Evolutionary conservation across 2,113 vertebrate species (phyloP), one percentile per base, ranked within the genome.

Genomic region (Galeopterus variegatus): DNA sequence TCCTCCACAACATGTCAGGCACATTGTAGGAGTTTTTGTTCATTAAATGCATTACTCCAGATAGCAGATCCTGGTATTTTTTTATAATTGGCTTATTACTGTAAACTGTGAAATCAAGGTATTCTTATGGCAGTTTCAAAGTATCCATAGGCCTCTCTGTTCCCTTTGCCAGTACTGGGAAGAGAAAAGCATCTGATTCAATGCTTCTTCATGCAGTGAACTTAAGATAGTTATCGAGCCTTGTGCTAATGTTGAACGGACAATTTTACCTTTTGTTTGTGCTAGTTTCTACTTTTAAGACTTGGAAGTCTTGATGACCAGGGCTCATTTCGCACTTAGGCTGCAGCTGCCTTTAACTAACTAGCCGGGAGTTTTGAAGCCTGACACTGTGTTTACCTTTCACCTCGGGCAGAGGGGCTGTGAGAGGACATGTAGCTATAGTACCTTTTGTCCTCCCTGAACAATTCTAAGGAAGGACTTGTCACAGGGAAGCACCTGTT

Each of bases 31-130:
- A 54, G 50, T 13, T 79, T 93, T 93, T 93, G 52, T 72, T 93
- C 73, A 48, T 36, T 60, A 56, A 90, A 19, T 24, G 11, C 6
- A 33, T 90, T 11, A 41, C 13, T 87, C 58, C 26, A 64, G n/a
- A 62, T 69, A 72, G 50, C 6, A 8, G 48, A 64, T 70, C 52
- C 75, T 73, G 19, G 24, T 58, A 10, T 56, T 36, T 15, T 9
- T 88, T 69, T 64, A 54, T 26, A 15, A 3, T 73, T 76, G 85
- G 41, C 67, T 65, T 87, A 2, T 94, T 64, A 96, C 58, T 93
- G 26, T 79, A 36, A 67, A 70, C 50, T 80, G 45, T 84, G 58
- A 84, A 70, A 76, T 93, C 21, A 41, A 26, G 75, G 10, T 65
- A 5, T 75, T 69, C 21, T 73, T 84, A 52, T 1, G 48, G 26